These are phyloP conservation scores for Gadopsis bispinosus DNA, from an alignment of 2,797 vertebrate species.

Conservation along the genomic window DNA sequence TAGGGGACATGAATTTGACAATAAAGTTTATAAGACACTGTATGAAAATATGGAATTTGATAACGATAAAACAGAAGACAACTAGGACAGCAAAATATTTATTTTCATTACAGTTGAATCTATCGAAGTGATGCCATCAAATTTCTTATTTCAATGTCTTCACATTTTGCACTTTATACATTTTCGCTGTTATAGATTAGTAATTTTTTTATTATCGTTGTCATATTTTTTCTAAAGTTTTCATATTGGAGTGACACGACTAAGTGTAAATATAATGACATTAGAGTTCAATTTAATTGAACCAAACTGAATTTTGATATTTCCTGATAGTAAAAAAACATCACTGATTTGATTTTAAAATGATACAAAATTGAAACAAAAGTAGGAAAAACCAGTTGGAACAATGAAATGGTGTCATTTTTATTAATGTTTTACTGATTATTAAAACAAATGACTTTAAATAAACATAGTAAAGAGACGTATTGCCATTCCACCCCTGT, in stretches of 20 bases:
- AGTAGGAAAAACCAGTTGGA: not conserved
- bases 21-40: not conserved
- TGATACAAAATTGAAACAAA: not conserved
- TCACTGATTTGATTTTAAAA: not conserved
- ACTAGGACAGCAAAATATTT: not conserved
- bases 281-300: not conserved
- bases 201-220: not conserved
- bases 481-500: conserved; percentile 32
- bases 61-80: not conserved
- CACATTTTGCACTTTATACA: too few species aligned
- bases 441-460: not conserved
- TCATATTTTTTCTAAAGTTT: not conserved
- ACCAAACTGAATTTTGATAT: not conserved
- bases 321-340: not conserved
- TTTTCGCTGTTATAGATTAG: too few species aligned
- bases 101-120: not conserved
- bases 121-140: not conserved
- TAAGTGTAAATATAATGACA: not conserved
- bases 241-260: not conserved
- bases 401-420: not conserved
- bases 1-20: not conserved
- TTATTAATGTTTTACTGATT: not conserved
- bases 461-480: not conserved
- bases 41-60: not conserved
- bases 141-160: not conserved